phyloP scores from a whole-genome alignment of 2,113 vertebrate genomes.

The Oreocharis arfaki region DNA sequence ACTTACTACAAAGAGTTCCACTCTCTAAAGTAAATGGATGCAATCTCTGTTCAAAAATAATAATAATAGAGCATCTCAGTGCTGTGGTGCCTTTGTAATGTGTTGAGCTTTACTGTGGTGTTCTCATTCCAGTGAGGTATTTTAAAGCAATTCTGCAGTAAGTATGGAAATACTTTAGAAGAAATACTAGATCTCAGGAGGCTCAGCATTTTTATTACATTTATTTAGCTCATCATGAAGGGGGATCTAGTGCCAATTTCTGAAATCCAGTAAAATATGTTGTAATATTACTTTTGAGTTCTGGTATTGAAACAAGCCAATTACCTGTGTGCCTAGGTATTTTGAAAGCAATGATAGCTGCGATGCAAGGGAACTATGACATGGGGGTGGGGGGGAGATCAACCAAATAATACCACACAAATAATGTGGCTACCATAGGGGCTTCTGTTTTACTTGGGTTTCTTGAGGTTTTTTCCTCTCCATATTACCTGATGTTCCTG shows the following conservation, averaged over 20 bases:
- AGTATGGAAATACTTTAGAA: conserved; percentile 47
- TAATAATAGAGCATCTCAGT: not conserved
- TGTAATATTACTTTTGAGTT: conserved; percentile 46
- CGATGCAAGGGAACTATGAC: not conserved
- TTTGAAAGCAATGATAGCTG: not conserved
- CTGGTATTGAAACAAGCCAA: not conserved
- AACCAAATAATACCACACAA: not conserved
- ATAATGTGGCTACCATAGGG: not conserved
- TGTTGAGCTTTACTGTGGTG: conserved; percentile 46
- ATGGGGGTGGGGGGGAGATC: rapidly evolving
- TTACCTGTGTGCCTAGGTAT: conserved; percentile 26
- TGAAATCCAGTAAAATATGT: conserved; percentile 45
- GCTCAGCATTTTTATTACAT: conserved; percentile 64
- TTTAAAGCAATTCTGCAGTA: conserved; percentile 59
- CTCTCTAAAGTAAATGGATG: not conserved
- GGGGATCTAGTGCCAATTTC: conserved; percentile 21
- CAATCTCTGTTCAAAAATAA: not conserved
- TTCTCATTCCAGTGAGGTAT: conserved; percentile 42
- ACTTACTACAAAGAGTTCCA: not conserved
- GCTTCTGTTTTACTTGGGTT: not conserved
- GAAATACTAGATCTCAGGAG: conserved; percentile 38
- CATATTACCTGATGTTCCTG: not conserved
- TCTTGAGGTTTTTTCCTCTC: not conserved
- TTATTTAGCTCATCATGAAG: conserved; percentile 49
- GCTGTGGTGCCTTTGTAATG: not conserved